phyloP scores from a whole-genome alignment of 1,140 invertebrate species.

The Cylas formicarius region DNA sequence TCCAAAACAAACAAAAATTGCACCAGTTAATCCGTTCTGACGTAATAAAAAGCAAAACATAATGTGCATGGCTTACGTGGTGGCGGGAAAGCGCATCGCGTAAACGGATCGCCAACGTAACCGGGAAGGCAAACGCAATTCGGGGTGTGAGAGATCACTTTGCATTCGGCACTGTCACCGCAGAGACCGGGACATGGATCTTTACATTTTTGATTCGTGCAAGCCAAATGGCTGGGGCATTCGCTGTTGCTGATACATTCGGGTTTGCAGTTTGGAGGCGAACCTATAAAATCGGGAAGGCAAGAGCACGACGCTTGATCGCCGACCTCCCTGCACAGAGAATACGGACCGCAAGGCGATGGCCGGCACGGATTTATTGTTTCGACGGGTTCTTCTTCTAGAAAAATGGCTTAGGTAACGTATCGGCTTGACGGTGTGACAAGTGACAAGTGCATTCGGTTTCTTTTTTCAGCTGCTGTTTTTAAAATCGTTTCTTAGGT shows the following conservation, averaged over 20 bases:
- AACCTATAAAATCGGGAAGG: slow-evolving; percentile 61
- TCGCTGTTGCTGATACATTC: slow-evolving; percentile 73
- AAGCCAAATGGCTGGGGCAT: slow-evolving; percentile 64
- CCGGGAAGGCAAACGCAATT: slow-evolving; percentile 54
- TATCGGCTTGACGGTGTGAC: no score
- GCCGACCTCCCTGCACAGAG: slow-evolving; percentile 58
- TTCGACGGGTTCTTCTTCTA: slow-evolving; percentile 42
- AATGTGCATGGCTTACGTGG: slow-evolving; percentile 21
- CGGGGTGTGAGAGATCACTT: slow-evolving; percentile 58
- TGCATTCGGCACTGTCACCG: slow-evolving; percentile 56
- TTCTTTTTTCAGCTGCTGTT: no score
- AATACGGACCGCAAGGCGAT: slow-evolving; percentile 65
- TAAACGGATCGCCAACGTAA: slow-evolving; percentile 54
- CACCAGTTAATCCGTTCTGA: no score
- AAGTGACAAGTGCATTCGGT: no score
- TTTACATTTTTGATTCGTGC: slow-evolving; percentile 69
- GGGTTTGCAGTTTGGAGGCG: slow-evolving; percentile 68
- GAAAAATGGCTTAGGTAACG: slow-evolving; percentile 21
- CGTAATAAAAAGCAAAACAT: slow-evolving; percentile 14
- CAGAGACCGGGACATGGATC: slow-evolving; percentile 64
- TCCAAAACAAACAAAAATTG: no score
- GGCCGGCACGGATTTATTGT: slow-evolving; percentile 55
- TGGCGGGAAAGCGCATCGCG: slow-evolving; percentile 19
- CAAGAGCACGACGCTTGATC: slow-evolving; percentile 59
- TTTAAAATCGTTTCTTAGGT: no score